These are phyloP conservation scores for Kuschelorhynchus macadamiae DNA, from an alignment of 2,888 invertebrate species.

Conservation along the genomic window DNA sequence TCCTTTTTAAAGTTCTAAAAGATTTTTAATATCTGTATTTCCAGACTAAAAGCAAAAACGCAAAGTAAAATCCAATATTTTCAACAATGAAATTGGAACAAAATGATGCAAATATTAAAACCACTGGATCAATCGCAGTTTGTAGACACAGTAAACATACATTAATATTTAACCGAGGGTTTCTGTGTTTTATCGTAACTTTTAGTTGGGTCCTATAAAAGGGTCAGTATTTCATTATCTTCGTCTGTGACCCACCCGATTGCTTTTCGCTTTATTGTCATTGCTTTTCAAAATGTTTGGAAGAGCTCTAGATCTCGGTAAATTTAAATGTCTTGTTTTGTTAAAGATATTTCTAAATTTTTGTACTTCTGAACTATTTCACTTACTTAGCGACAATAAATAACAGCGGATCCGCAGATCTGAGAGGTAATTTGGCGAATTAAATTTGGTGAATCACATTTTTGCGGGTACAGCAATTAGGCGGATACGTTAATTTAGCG, in stretches of 20 bases:
- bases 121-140: slow-evolving; percentile 63
- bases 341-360: too few species aligned
- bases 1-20: too few species aligned
- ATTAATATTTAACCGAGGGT: slow-evolving; percentile 60
- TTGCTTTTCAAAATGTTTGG: neutral
- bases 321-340: too few species aligned
- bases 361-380: too few species aligned
- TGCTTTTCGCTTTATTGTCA: neutral
- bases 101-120: slow-evolving; percentile 60
- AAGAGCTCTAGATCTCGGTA: too few species aligned
- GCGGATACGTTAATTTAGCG: too few species aligned
- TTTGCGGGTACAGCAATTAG: too few species aligned
- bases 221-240: slow-evolving; percentile 37
- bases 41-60: too few species aligned
- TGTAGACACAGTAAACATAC: slow-evolving; percentile 61
- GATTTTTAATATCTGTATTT: too few species aligned
- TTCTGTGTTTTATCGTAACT: slow-evolving; percentile 42
- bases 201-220: slow-evolving; percentile 12
- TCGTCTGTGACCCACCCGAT: slow-evolving; percentile 15
- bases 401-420: too few species aligned
- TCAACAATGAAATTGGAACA: slow-evolving; percentile 48
- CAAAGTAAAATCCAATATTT: slow-evolving; percentile 17
- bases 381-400: too few species aligned
- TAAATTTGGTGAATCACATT: too few species aligned
- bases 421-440: neutral